These are phyloP conservation scores for Coregonus suidteri DNA, from an alignment of 2,797 vertebrate species.

Conservation along the genomic window DNA sequence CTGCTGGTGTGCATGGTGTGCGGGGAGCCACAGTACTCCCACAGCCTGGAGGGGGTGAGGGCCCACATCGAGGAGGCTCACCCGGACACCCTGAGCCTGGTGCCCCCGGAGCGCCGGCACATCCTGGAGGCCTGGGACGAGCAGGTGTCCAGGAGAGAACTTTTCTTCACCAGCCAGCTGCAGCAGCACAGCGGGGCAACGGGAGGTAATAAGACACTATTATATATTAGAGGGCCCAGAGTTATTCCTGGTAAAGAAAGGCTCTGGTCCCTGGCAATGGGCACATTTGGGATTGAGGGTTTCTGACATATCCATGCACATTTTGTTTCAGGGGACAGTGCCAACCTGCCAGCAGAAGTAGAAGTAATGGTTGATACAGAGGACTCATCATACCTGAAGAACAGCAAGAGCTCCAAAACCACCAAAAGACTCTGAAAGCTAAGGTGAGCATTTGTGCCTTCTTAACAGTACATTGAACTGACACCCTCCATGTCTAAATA, in stretches of 20 bases:
- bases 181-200: constrained; percentile 64
- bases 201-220: constrained; percentile 53
- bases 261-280: not conserved
- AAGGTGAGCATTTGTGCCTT: not conserved
- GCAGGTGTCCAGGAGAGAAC: constrained; percentile 77
- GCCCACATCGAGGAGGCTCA: constrained; percentile 86
- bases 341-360: constrained; percentile 57
- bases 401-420: not conserved
- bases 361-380: constrained; percentile 54
- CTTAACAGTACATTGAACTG: no score
- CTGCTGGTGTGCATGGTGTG: constrained; percentile 92
- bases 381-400: constrained; percentile 27
- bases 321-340: constrained; percentile 18
- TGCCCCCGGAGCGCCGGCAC: constrained; percentile 69
- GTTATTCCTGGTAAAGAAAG: not conserved
- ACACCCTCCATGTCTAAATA: no score
- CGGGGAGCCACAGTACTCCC: constrained; percentile 82
- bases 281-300: not conserved
- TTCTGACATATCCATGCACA: not conserved
- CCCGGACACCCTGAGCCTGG: constrained; percentile 79
- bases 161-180: constrained; percentile 80
- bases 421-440: constrained; percentile 8
- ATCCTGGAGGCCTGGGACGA: constrained; percentile 86
- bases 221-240: not conserved
- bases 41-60: constrained; percentile 80